phyloP scores from a whole-genome alignment of 37 sponge, comb jelly and placozoan genomes.

The Mnemiopsis leidyi region DNA sequence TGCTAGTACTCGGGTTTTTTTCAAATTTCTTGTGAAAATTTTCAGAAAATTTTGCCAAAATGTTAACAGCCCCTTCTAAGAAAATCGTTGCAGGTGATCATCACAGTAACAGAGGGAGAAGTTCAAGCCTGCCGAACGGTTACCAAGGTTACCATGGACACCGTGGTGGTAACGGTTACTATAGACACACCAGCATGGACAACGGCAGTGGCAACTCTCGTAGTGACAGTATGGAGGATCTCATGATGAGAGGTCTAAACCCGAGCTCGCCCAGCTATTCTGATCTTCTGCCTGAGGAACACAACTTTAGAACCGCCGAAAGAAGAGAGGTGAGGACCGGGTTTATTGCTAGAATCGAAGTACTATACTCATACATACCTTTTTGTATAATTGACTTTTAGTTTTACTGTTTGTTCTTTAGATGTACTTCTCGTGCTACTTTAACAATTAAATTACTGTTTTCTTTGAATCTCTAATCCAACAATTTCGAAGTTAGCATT shows the following conservation, averaged over 20 bases:
- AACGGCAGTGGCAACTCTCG: not conserved
- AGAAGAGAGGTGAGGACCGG: constrained; percentile 50
- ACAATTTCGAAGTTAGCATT: not conserved
- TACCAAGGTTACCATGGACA: not conserved
- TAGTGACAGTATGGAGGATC: constrained; percentile 35
- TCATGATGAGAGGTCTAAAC: not conserved
- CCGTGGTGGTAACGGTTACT: not conserved
- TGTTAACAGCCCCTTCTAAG: no score
- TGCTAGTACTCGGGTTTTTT: no score
- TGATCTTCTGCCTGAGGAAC: not conserved
- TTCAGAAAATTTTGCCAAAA: no score
- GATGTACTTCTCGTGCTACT: no score
- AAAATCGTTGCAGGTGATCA: no score
- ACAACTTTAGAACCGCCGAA: constrained; percentile 48
- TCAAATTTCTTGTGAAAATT: no score
- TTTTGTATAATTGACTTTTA: no score
- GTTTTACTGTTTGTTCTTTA: no score
- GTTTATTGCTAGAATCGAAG: no score
- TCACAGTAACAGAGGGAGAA: not conserved
- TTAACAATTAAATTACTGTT: no score
- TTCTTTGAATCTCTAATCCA: no score
- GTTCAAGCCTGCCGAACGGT: not conserved
- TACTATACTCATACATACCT: no score
- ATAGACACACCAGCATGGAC: not conserved
- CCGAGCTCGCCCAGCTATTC: not conserved